Evolutionary conservation across 2,113 vertebrate genomes (phyloP).

Genomic region (Calypte anna): DNA sequence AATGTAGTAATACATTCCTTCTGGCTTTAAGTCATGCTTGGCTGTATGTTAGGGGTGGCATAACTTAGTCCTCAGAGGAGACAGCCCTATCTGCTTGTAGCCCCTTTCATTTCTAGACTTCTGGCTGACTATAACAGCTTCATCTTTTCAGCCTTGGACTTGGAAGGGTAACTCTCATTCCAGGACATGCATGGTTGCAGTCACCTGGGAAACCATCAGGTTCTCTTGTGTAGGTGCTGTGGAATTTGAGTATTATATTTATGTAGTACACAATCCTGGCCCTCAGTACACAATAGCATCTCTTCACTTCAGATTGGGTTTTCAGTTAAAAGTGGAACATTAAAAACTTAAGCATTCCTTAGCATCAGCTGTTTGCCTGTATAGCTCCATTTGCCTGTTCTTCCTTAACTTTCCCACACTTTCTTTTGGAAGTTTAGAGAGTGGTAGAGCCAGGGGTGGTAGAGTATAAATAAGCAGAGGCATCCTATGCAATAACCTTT

Average conservation of each 20-base stretch:
- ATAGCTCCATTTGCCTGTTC: background rate
- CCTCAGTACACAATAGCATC: background rate
- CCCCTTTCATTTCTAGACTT: background rate
- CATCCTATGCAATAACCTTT: background rate
- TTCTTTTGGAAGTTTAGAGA: background rate
- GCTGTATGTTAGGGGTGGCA: background rate
- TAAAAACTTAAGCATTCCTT: background rate
- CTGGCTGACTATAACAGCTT: background rate
- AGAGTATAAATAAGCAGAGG: background rate
- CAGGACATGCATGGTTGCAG: fast-evolving
- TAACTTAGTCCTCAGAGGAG: background rate
- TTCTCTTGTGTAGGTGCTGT: background rate
- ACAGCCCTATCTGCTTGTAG: background rate
- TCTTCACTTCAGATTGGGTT: background rate
- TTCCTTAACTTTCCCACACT: background rate
- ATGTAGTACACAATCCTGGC: background rate
- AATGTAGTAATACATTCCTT: background rate
- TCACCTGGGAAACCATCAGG: background rate
- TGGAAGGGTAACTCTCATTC: background rate
- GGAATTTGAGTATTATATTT: background rate
- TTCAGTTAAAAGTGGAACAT: background rate
- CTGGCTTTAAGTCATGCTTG: background rate
- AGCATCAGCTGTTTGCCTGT: background rate
- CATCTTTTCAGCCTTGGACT: background rate
- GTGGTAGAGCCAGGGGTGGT: background rate